Conservation (phyloP, 2,113 vertebrate species). For the Galbula dea region DNA sequence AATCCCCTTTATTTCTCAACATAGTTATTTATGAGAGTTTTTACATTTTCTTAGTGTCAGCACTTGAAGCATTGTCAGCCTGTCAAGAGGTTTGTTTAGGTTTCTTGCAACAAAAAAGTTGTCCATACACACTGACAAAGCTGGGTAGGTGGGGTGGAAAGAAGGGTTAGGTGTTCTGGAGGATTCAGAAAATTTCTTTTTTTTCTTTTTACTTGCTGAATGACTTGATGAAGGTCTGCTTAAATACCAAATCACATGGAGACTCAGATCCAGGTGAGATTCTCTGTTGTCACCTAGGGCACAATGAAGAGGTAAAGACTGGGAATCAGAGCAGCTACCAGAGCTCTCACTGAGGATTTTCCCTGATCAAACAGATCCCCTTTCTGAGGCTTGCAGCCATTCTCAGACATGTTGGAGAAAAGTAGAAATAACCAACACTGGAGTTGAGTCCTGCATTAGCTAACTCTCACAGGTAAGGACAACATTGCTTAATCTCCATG, state of each 20-base stretch:
- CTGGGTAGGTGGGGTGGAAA: not conserved
- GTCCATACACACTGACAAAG: not conserved
- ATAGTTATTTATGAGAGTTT: not conserved
- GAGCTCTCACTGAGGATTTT: not conserved
- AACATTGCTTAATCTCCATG: not conserved
- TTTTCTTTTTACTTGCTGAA: not conserved
- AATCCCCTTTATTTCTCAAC: not conserved
- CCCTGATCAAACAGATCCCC: not conserved
- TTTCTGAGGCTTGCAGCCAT: not conserved
- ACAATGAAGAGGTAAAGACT: not conserved
- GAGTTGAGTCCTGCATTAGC: not conserved
- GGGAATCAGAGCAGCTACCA: not conserved
- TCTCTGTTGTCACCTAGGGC: not conserved
- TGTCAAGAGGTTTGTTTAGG: not conserved
- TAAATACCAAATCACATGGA: not conserved
- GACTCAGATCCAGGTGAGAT: not conserved
- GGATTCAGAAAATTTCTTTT: fast-evolving
- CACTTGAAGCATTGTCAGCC: not conserved
- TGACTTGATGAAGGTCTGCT: not conserved
- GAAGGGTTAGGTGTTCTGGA: not conserved
- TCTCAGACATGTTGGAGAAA: not conserved
- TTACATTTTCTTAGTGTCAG: not conserved
- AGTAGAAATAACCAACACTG: not conserved
- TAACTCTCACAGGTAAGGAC: not conserved
- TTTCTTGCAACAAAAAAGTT: not conserved